A percentile compares a stretch with the other conserved stretches of the same genome.
phyloP scores from a whole-genome alignment of 2,888 invertebrate species.

The Dicyrtoma fusca region DNA sequence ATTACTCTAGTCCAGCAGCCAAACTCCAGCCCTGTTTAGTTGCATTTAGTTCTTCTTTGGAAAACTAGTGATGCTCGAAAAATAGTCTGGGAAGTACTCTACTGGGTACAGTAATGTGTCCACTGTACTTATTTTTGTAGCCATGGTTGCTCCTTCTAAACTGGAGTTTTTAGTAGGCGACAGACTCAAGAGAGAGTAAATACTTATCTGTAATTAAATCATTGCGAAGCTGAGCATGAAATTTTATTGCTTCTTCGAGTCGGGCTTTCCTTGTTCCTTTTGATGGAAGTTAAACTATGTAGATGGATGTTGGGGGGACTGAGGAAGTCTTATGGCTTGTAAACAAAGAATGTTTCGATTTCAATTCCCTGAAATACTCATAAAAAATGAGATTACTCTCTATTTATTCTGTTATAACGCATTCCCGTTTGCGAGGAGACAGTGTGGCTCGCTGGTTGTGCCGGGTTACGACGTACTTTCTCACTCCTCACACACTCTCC shows the following conservation, averaged over 20 bases:
- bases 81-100: too few relatives aligned
- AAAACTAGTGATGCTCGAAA: too few relatives aligned
- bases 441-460: too few relatives aligned
- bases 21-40: too few relatives aligned
- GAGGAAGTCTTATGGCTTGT: too few relatives aligned
- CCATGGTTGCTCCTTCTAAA: too few relatives aligned
- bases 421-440: background rate
- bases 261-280: background rate
- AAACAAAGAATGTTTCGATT: background rate
- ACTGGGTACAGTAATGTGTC: too few relatives aligned
- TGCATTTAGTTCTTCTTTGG: too few relatives aligned
- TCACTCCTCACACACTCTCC: background rate
- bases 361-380: background rate
- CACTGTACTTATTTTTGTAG: too few relatives aligned
- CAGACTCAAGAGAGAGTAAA: background rate
- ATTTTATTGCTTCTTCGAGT: slow-evolving; percentile 7
- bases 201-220: slow-evolving; percentile 26
- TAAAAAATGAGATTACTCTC: background rate
- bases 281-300: background rate
- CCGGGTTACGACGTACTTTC: too few relatives aligned
- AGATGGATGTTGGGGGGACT: background rate
- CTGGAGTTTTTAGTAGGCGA: background rate
- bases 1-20: too few relatives aligned
- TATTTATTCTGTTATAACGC: background rate
- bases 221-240: slow-evolving; percentile 9